Percentiles rank a stretch among this genome's conserved stretches.
Evolutionary conservation across 2,888 invertebrate genomes (phyloP).

Genomic region (Cheilosia variabilis): DNA sequence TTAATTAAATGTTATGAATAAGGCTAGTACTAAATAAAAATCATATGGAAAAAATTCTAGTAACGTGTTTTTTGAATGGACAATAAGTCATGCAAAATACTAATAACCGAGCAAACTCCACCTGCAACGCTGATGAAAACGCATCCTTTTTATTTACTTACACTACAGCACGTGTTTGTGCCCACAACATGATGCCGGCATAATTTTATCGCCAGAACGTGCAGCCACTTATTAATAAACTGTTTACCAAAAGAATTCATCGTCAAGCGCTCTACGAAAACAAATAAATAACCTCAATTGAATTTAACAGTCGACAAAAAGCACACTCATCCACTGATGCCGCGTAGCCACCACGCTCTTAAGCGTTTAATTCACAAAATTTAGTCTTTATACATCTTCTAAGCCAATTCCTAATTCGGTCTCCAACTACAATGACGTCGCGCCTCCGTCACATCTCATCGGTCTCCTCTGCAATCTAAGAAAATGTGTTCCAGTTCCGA

Average conservation of each 20-base stretch:
- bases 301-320: conserved; percentile 19
- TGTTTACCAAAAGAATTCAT: not conserved
- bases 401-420: conserved; percentile 44
- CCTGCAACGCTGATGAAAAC: no score
- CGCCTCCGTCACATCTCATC: not conserved
- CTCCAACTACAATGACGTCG: conserved; percentile 3
- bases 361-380: conserved; percentile 16
- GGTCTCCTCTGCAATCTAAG: not conserved
- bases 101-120: no score
- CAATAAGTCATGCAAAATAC: no score
- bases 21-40: no score
- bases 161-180: no score
- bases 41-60: no score
- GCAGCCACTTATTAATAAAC: no score
- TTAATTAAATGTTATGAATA: no score
- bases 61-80: no score
- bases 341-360: conserved; percentile 1
- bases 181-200: no score
- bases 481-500: conserved; percentile 17
- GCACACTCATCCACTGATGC: conserved; percentile 14
- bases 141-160: no score
- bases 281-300: conserved; percentile 55
- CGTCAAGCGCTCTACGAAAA: conserved; percentile 16
- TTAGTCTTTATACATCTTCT: conserved; percentile 32
- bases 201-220: no score